Evolutionary conservation across 2,888 invertebrate species (phyloP).

Genomic region (Nymphalis polychloros): DNA sequence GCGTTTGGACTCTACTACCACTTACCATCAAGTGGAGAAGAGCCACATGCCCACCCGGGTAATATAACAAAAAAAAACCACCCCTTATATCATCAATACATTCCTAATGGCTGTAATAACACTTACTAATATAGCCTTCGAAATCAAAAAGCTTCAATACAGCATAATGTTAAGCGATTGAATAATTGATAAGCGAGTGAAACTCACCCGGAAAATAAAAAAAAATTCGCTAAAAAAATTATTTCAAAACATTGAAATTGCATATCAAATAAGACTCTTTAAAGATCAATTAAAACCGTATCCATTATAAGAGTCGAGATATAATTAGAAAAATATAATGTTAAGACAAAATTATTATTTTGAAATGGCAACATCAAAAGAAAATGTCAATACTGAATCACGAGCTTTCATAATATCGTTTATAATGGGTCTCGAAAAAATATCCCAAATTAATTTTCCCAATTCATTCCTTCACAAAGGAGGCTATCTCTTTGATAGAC

Average conservation of each 20-base stretch:
- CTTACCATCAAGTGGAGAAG: too few species aligned
- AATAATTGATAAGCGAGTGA: too few species aligned
- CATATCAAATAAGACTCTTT: neutral
- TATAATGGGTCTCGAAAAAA: constrained; percentile 52
- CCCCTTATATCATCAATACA: too few species aligned
- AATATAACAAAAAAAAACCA: too few species aligned
- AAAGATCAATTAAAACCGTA: constrained; percentile 1
- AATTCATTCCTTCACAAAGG: constrained; percentile 65
- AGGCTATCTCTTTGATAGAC: constrained; percentile 68
- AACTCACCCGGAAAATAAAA: neutral
- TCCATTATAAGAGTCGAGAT: constrained; percentile 1
- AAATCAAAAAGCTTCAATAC: too few species aligned
- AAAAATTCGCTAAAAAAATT: neutral
- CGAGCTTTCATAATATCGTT: constrained; percentile 49
- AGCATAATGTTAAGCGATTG: too few species aligned
- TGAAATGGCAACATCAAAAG: constrained; percentile 65
- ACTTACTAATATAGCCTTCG: too few species aligned
- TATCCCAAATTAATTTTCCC: constrained; percentile 75
- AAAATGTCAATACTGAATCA: constrained; percentile 58
- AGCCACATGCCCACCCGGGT: too few species aligned
- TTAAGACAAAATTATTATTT: constrained; percentile 70
- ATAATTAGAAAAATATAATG: neutral
- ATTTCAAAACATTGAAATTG: neutral
- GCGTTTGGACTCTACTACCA: too few species aligned
- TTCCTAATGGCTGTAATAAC: too few species aligned